Evolutionary conservation across 2,797 vertebrate species (phyloP).

Genomic region (Sebastes diaconus): DNA sequence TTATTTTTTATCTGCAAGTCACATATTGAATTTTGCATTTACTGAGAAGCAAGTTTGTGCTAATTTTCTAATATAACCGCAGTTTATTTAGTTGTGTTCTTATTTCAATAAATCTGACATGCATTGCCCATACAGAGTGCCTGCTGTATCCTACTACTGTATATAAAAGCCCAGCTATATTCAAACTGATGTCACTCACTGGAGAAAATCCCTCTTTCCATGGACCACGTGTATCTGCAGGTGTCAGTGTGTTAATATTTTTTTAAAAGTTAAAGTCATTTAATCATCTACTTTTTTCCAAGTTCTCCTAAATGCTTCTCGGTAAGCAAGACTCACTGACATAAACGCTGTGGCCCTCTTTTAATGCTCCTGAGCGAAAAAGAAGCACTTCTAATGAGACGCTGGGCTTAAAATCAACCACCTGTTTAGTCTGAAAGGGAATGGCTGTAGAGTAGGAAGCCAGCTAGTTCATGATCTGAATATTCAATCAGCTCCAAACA

Average conservation of each 20-base stretch:
- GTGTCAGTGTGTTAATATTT: slow-evolving; percentile 5
- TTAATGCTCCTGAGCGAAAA: neutral
- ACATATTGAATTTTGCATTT: too few relatives aligned
- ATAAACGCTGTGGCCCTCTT: neutral
- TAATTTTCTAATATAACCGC: too few relatives aligned
- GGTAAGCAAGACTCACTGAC: neutral
- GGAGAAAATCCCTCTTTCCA: neutral
- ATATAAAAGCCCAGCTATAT: neutral
- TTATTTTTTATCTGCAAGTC: too few relatives aligned
- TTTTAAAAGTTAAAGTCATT: neutral
- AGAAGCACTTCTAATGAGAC: neutral
- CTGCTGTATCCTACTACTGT: neutral
- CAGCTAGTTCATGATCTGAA: slow-evolving; percentile 27
- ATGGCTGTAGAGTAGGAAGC: neutral
- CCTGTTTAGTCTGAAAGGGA: slow-evolving; percentile 46
- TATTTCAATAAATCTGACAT: neutral
- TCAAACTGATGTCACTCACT: neutral
- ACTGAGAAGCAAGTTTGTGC: too few relatives aligned
- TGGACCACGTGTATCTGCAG: neutral
- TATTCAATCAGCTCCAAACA: slow-evolving; percentile 32
- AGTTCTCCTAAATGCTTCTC: neutral
- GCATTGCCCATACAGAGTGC: neutral
- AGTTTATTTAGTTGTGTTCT: neutral
- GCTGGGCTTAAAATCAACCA: slow-evolving; percentile 38
- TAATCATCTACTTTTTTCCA: slow-evolving; percentile 24